A percentile compares a stretch with the other conserved stretches of the same genome.
Conservation (phyloP, 2,888 invertebrate genomes). For the Phasia obesa region DNA sequence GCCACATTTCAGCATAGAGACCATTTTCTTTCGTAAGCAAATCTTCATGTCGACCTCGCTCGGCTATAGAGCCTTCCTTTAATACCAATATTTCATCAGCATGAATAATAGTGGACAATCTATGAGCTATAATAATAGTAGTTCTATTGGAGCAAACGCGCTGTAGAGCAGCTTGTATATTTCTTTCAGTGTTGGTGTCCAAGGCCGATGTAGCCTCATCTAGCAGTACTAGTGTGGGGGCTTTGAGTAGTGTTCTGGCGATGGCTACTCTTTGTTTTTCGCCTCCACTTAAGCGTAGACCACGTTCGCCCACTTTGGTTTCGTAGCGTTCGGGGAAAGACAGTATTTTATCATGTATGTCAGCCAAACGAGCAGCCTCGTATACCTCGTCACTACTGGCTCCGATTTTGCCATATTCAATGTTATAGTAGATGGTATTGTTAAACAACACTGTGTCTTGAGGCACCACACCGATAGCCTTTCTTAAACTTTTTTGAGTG, state of each 20-base stretch:
- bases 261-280: slow-evolving; percentile 99
- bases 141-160: slow-evolving; percentile 95
- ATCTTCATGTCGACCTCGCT: slow-evolving; percentile 90
- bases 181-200: slow-evolving; percentile 97
- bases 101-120: slow-evolving; percentile 96
- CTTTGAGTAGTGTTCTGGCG: slow-evolving; percentile 95
- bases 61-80: slow-evolving; percentile 94
- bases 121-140: slow-evolving; percentile 96
- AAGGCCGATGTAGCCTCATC: slow-evolving; percentile 98
- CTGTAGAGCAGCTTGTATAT: slow-evolving; percentile 93
- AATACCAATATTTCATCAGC: slow-evolving; percentile 97
- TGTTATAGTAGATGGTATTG: slow-evolving; percentile 96
- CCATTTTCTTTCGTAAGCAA: slow-evolving; percentile 88
- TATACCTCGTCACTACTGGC: slow-evolving; percentile 92
- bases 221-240: slow-evolving; percentile 93
- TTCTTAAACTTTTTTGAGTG: slow-evolving; percentile 91
- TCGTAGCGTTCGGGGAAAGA: slow-evolving; percentile 96
- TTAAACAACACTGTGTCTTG: slow-evolving; percentile 98
- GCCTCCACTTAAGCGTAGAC: slow-evolving; percentile 96
- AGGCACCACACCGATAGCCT: slow-evolving; percentile 94
- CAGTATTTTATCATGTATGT: slow-evolving; percentile 95
- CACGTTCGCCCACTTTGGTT: slow-evolving; percentile 96
- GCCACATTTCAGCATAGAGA: slow-evolving; percentile 96
- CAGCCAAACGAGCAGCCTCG: slow-evolving; percentile 94
- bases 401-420: slow-evolving; percentile 93